phyloP scores from a whole-genome alignment of 1,140 invertebrate genomes.

The Tigriopus japonicus region DNA sequence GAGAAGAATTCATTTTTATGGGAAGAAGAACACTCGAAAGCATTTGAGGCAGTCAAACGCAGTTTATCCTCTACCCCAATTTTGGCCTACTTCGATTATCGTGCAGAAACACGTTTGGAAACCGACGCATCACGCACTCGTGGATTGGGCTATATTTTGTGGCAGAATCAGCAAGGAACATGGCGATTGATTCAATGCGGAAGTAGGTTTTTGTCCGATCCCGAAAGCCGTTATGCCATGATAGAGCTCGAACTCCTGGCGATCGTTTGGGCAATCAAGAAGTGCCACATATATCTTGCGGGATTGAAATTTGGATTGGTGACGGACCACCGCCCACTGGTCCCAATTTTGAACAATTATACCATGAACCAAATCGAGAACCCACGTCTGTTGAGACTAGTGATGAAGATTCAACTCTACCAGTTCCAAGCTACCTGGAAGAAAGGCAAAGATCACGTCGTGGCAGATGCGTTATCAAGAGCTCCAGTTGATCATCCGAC shows the following conservation, averaged over 20 bases:
- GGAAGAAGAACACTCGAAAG: neutral
- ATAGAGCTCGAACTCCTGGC: neutral
- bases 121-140: neutral
- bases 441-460: neutral
- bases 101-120: neutral
- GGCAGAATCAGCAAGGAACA: neutral
- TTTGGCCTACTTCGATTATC: neutral
- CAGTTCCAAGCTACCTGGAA: neutral
- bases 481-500: neutral
- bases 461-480: slow-evolving; percentile 1
- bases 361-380: neutral
- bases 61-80: no score
- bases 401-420: neutral
- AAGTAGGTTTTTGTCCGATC: neutral
- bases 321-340: neutral
- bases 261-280: neutral
- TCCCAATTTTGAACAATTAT: neutral
- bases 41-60: neutral
- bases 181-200: slow-evolving; percentile 1
- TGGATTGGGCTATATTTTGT: neutral
- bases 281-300: neutral
- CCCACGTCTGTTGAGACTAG: neutral
- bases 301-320: no score
- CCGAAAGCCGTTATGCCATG: neutral
- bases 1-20: neutral